Conservation (phyloP, 2,113 vertebrate genomes). For the Rhinopomastus cyanomelas region DNA sequence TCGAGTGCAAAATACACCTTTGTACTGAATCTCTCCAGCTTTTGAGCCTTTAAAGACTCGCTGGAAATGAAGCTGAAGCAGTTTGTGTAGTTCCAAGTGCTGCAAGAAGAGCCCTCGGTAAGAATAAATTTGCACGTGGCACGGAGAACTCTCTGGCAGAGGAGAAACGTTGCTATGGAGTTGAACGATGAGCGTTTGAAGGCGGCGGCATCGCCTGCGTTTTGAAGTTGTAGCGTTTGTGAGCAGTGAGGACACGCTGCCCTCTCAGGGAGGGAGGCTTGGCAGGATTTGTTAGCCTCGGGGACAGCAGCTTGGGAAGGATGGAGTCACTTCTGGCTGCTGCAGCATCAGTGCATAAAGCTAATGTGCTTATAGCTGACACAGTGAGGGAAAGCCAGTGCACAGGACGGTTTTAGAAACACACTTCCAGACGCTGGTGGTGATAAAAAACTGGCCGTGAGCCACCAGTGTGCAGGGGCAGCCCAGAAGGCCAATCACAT, state of each 20-base stretch:
- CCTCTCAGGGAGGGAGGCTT: background rate
- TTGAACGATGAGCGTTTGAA: background rate
- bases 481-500: too few species aligned
- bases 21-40: background rate
- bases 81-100: conserved; percentile 12
- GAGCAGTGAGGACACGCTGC: background rate
- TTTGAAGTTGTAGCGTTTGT: background rate
- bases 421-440: background rate
- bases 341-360: background rate
- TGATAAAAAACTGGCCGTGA: too few species aligned
- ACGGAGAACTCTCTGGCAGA: background rate
- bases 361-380: background rate
- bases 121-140: background rate
- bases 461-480: too few species aligned
- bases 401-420: background rate
- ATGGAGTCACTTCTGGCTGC: background rate
- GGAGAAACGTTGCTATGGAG: background rate
- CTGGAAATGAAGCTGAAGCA: conserved; percentile 38
- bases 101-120: background rate
- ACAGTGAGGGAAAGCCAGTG: background rate
- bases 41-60: conserved; percentile 21
- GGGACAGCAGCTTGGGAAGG: background rate
- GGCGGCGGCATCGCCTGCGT: background rate
- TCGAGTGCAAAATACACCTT: conserved; percentile 14
- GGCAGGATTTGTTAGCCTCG: background rate